A percentile compares a stretch with the other conserved stretches of the same genome.
Conservation (phyloP, 2,113 vertebrate genomes). For the Gadus chalcogrammus region DNA sequence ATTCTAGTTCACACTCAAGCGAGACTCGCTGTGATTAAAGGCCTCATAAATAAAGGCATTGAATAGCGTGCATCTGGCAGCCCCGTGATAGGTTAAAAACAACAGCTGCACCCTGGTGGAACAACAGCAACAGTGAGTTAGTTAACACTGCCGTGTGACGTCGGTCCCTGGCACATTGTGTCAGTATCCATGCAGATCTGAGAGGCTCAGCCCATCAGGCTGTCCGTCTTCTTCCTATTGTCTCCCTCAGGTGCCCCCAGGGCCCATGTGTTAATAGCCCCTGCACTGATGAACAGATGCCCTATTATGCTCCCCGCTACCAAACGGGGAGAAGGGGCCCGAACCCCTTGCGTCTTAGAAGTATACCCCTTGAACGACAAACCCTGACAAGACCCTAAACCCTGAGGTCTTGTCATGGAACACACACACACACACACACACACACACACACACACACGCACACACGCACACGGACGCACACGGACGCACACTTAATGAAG, state of each 20-base stretch:
- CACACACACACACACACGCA: too few species aligned
- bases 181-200: slow-evolving; percentile 57
- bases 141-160: slow-evolving; percentile 33
- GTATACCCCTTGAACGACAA: background rate
- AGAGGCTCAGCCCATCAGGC: slow-evolving; percentile 30
- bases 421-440: too few species aligned
- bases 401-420: too few species aligned
- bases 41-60: slow-evolving; percentile 17
- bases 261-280: slow-evolving; percentile 14
- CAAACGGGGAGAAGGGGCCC: too few species aligned
- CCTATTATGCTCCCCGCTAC: background rate
- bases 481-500: too few species aligned
- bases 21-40: slow-evolving; percentile 12
- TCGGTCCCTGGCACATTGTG: slow-evolving; percentile 43
- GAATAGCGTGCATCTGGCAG: slow-evolving; percentile 38
- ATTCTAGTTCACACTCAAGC: too few species aligned
- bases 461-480: too few species aligned
- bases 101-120: slow-evolving; percentile 30
- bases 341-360: slow-evolving; percentile 1
- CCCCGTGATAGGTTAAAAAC: slow-evolving; percentile 19
- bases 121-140: slow-evolving; percentile 26
- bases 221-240: slow-evolving; percentile 9
- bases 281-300: slow-evolving; percentile 38
- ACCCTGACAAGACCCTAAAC: too few species aligned
- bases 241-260: slow-evolving; percentile 38